phyloP scores from a whole-genome alignment of 2,113 vertebrate genomes.

The Erythrocercus mccallii region DNA sequence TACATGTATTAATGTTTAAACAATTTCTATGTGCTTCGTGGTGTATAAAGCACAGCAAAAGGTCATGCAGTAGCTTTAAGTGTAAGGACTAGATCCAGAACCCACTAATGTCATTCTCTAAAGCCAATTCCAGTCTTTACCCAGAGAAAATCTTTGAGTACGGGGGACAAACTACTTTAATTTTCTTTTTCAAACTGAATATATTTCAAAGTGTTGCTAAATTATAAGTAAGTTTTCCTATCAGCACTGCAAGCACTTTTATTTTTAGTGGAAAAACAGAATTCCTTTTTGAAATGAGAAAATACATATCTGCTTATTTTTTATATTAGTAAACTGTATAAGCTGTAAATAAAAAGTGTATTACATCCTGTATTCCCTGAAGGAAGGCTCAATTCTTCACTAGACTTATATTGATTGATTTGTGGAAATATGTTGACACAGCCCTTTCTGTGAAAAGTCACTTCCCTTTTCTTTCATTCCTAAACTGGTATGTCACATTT shows the following conservation, averaged over 20 bases:
- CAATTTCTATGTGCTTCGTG: background rate
- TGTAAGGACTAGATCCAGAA: background rate
- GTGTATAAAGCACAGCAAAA: background rate
- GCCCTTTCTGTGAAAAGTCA: background rate
- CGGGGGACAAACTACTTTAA: accelerated
- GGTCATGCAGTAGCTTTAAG: background rate
- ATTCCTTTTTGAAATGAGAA: background rate
- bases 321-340: background rate
- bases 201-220: background rate
- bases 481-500: background rate
- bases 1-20: background rate
- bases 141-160: background rate
- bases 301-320: background rate
- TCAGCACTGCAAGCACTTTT: background rate
- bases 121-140: background rate
- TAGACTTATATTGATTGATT: constrained; percentile 52
- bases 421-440: constrained; percentile 43
- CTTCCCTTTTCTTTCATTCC: background rate
- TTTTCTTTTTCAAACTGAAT: background rate
- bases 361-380: background rate
- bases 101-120: background rate
- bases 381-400: constrained; percentile 24
- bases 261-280: background rate
- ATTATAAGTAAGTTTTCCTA: background rate
- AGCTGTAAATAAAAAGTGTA: background rate